These are phyloP conservation scores for Merluccius polli DNA, from an alignment of 2,797 vertebrate genomes.

Conservation along the genomic window DNA sequence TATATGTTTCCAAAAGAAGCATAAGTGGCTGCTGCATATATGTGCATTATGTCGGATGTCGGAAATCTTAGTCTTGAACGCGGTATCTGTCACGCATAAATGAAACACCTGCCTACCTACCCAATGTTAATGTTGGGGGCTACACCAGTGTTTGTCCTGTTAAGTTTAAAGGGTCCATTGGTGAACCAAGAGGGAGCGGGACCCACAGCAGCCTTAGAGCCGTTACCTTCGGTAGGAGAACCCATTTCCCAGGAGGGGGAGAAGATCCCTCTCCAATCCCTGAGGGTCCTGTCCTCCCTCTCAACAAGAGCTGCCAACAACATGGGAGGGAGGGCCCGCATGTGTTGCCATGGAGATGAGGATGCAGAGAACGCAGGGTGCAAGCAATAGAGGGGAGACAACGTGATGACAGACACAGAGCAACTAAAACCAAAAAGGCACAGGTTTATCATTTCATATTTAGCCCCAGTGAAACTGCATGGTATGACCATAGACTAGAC, in stretches of 20 bases:
- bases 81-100: neutral
- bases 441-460: neutral
- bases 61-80: too few relatives aligned
- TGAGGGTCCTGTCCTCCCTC: slow-evolving; percentile 68
- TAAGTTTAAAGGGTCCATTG: neutral
- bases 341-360: neutral
- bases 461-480: neutral
- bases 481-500: neutral
- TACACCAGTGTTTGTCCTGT: neutral
- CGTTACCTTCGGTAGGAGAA: slow-evolving; percentile 75
- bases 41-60: too few relatives aligned
- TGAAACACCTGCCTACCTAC: neutral
- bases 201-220: slow-evolving; percentile 10
- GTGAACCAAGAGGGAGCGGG: neutral
- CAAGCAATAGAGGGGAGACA: neutral
- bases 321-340: slow-evolving; percentile 31
- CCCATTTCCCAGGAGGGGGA: slow-evolving; percentile 75
- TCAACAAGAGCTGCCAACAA: slow-evolving; percentile 40
- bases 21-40: too few relatives aligned
- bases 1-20: too few relatives aligned
- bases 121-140: neutral
- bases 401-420: slow-evolving; percentile 1
- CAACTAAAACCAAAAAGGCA: slow-evolving; percentile 1
- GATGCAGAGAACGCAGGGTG: slow-evolving; percentile 6
- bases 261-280: slow-evolving; percentile 80